Conservation (phyloP, 2,888 invertebrate species). For the Synanthedon formicaeformis region DNA sequence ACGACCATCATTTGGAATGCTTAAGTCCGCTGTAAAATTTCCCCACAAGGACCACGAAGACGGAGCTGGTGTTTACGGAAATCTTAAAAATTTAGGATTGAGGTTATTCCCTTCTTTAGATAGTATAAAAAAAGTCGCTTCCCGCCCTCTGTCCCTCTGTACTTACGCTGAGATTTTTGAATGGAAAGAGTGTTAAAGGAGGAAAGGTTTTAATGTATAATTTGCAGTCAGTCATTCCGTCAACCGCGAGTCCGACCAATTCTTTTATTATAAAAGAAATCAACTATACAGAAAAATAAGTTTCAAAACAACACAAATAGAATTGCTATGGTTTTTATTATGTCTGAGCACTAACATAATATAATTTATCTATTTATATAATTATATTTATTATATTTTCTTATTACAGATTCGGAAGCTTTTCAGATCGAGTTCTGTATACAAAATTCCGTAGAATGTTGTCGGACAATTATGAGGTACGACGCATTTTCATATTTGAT, state of each 20-base stretch:
- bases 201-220: too few species aligned
- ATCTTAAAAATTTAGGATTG: constrained; percentile 35
- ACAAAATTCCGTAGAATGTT: not conserved
- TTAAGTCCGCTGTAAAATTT: constrained; percentile 52
- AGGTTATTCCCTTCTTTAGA: constrained; percentile 15
- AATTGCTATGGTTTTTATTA: too few species aligned
- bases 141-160: too few species aligned
- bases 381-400: not conserved
- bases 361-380: too few species aligned
- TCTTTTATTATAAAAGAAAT: too few species aligned
- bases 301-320: too few species aligned
- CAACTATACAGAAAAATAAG: too few species aligned
- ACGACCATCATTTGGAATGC: constrained; percentile 45
- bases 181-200: too few species aligned
- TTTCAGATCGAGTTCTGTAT: not conserved
- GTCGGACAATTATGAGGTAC: not conserved
- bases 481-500: not conserved
- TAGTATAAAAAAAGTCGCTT: constrained; percentile 1
- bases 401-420: not conserved
- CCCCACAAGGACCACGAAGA: constrained; percentile 43
- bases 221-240: too few species aligned
- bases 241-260: too few species aligned
- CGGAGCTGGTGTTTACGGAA: constrained; percentile 48
- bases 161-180: not conserved
- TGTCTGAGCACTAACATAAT: too few species aligned